Percentiles rank a stretch among this genome's conserved stretches.
These are phyloP conservation scores for Tipula unca DNA, from an alignment of 2,888 invertebrate species.

Conservation along the genomic window DNA sequence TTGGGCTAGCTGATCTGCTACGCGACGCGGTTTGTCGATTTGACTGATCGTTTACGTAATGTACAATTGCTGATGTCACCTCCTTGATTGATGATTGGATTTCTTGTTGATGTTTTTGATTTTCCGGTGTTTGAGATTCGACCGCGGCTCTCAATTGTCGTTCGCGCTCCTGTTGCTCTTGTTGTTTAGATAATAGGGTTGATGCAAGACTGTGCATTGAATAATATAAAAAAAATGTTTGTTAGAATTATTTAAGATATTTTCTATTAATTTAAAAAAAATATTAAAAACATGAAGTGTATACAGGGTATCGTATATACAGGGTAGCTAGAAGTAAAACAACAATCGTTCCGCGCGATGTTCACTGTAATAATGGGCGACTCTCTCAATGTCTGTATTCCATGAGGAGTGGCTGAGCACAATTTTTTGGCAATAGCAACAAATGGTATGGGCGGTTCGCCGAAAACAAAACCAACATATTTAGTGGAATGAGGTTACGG, in stretches of 20 bases:
- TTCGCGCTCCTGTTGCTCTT: slow-evolving; percentile 38
- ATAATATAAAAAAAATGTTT: not conserved
- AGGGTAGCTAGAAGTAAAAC: not conserved
- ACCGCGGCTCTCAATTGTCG: slow-evolving; percentile 30
- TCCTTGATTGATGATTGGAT: slow-evolving; percentile 84
- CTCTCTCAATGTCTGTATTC: too few species aligned
- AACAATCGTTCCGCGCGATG: too few species aligned
- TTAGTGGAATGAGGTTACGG: too few species aligned
- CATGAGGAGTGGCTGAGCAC: too few species aligned
- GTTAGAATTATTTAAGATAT: not conserved
- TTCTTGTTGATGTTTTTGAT: slow-evolving; percentile 45
- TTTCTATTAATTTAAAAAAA: not conserved
- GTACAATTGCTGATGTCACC: slow-evolving; percentile 86
- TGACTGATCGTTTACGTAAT: slow-evolving; percentile 74
- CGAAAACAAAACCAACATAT: too few species aligned
- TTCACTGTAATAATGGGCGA: too few species aligned
- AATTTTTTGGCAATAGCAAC: too few species aligned
- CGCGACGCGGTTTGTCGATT: slow-evolving; percentile 43
- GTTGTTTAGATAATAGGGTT: slow-evolving; percentile 51
- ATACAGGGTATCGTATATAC: not conserved
- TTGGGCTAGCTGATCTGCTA: slow-evolving; percentile 41
- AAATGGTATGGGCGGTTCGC: too few species aligned
- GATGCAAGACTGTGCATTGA: slow-evolving; percentile 51
- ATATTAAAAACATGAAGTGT: not conserved
- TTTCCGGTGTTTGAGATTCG: slow-evolving; percentile 43